These are phyloP conservation scores for Spodoptera litura DNA, from an alignment of 1,140 invertebrate genomes.

Conservation along the genomic window DNA sequence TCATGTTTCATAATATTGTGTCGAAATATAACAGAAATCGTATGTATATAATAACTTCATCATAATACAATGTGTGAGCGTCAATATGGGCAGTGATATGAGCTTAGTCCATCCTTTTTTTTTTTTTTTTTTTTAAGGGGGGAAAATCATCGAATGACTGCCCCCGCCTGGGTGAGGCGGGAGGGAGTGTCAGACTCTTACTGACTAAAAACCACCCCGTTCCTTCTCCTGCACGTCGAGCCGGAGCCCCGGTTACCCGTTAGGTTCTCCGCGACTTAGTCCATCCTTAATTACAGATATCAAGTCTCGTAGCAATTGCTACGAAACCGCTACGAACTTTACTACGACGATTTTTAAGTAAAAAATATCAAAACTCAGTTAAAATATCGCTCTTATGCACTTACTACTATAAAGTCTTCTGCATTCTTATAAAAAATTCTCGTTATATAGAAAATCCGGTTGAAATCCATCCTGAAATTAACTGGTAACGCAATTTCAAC, in stretches of 20 bases:
- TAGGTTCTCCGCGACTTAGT: too few relatives aligned
- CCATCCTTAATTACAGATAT: conserved; percentile 6
- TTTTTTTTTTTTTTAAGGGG: too few relatives aligned
- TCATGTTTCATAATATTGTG: too few relatives aligned
- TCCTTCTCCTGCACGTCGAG: too few relatives aligned
- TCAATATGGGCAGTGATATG: neutral
- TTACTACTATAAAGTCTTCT: neutral
- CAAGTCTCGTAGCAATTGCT: conserved; percentile 17
- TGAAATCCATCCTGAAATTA: conserved; percentile 37
- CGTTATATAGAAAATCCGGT: conserved; percentile 39
- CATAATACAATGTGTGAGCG: conserved; percentile 10
- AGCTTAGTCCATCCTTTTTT: neutral
- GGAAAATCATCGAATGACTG: too few relatives aligned
- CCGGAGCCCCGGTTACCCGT: too few relatives aligned
- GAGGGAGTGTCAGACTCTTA: too few relatives aligned
- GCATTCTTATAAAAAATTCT: conserved; percentile 26
- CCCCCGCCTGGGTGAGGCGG: too few relatives aligned
- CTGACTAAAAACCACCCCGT: too few relatives aligned
- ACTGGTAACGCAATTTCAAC: conserved; percentile 44
- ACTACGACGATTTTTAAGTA: conserved; percentile 1
- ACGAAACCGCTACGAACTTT: conserved; percentile 22
- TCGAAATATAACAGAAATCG: too few relatives aligned
- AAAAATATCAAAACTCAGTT: neutral
- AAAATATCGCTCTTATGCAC: neutral
- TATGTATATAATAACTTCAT: neutral